Base-by-base conservation (phyloP, 2,888 invertebrate species). In the Omphaloscelis lunosa region DNA sequence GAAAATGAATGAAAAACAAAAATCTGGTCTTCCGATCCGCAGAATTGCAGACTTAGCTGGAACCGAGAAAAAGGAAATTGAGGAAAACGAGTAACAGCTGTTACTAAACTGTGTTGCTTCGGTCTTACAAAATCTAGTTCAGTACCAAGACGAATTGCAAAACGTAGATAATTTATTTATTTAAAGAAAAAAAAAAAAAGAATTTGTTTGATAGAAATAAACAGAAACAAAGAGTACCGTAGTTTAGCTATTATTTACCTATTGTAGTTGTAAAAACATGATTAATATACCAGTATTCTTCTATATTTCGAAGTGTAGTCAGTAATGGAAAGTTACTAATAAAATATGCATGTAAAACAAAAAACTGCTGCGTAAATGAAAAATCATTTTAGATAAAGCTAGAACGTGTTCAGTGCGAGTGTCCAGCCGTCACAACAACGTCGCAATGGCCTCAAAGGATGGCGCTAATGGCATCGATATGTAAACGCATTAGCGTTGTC, bases 401-500 rank as follows among this genome's bases (percentile, higher is more conserved):
- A 59, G 62, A 58, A 0, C 20, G n/a, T 41, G 45, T 66, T 63
- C 34, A 15, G 20, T 12, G 51, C 67, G 27, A 66, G 61, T 78
- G 72, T 65, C 67, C 69, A 73, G 7, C 65, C 65, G 63, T 79
- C 68, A 74, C 58, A 82, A 73, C 68, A 68, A 63, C 65, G 73
- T 83, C 74, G 74, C 73, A 69, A 71, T 41, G 62, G 63, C 51
- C 66, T 83, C 85, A 83, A 86, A 77, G 83, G 80, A 75, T 77
- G 65, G 72, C 73, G 82, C 85, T 91, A 90, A 89, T 91, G 89
- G 87, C 89, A 90, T 91, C 92, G 75, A 79, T 90, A 81, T 87
- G 90, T 90, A 92, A 92, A 93, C 92, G 90, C 94, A 94, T 93
- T 94, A 94, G 89, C 86, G 82, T 79, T 79, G 87, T 89, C 76